Base-by-base conservation (phyloP, 2,888 invertebrate species). In the Apeira syringaria region DNA sequence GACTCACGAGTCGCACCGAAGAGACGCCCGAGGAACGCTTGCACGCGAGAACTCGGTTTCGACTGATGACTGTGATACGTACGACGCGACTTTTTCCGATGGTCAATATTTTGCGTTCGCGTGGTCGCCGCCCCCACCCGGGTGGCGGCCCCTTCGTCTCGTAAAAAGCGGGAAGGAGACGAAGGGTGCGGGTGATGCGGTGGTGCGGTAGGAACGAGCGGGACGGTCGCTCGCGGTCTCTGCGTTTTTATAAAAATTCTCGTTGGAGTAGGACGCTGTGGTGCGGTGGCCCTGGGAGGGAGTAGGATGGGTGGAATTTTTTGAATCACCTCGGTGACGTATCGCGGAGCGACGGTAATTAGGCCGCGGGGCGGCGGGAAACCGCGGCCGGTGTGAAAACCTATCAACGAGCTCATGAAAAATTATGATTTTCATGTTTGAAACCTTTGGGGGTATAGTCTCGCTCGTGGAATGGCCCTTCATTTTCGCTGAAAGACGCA, bases 101-200 rank as follows among this genome's bases (percentile, higher is more conserved):
- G 90, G 90, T 90, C 90, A 90, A 90, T 90, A 90, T 90, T 90
- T 90, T 86, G 89, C 87, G 89, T 89, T 89, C 85, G 83, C 87
- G 85, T 79, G 85, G 85, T 87, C 83, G 82, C 85, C 87, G 84
- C 88, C 86, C 45, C 79, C 87, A 81, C 86, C 75, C 83, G 81
- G 83, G 76, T 76, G 76, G 84, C 78, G 83, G 84, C 84, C 87
- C 86, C 89, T 83, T 74, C 86, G 89, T 90, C 90, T 90, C 90
- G 90, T 90, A 90, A 90, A 90, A 90, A 90, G 90, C 80, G 89
- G 81, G 85, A 90, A 88, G 85, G 90, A 90, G 90, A 90, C 88
- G 90, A 84, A 83, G 83, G 86, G 85, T 77, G 74, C 80, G 80
- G 80, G 79, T 66, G 65, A 74, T 74, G 78, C 72, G 79, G 80